Base-by-base conservation (phyloP, 2,888 invertebrate genomes). In the Metellina segmentata region DNA sequence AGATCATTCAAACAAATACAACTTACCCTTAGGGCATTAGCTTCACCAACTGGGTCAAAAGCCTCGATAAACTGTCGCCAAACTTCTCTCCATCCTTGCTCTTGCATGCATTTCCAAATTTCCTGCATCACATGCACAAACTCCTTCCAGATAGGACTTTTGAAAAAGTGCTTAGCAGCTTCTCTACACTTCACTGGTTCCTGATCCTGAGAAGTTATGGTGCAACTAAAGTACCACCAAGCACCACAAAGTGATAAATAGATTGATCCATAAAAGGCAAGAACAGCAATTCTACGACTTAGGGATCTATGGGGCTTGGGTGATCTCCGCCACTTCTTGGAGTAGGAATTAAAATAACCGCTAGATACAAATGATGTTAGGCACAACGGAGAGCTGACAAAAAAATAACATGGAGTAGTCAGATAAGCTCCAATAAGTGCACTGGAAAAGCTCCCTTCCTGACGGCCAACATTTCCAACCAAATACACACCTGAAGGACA, bases 41-140 rank as follows among this genome's bases (percentile, higher is more conserved):
- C 96, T 95, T 98, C 98, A 0, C 98, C 99, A 94, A 97, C 97
- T 0, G 98, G 98, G 95, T 99, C 99, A 7, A 98, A 96, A 13
- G 97, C 96, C 93, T 98, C 97, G 8, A 98, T 96, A 48, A 98
- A 96, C 94, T 98, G 97, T 94, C 97, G 97, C 97, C 97, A 98
- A 0, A 98, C 97, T 94, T 97, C 97, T 94, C 96, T 96, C 97
- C 97, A 98, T 91, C 99, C 99, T 94, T 98, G 97, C 94, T 97
- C 97, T 94, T 97, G 97, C 0, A 97, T 97, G 94, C 97, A 97
- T 81, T 96, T 96, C 95, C 97, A 98, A 0, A 97, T 96, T 90
- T 97, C 97, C 19, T 96, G 95, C 0, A 98, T 94, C 6, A 95
- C 94, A 51, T 95, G 94, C 71, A 95, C 94, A 72, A 98, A 96